Evolutionary conservation across 2,888 invertebrate genomes (phyloP).

Genomic region (Holacanthella duospinosa): DNA sequence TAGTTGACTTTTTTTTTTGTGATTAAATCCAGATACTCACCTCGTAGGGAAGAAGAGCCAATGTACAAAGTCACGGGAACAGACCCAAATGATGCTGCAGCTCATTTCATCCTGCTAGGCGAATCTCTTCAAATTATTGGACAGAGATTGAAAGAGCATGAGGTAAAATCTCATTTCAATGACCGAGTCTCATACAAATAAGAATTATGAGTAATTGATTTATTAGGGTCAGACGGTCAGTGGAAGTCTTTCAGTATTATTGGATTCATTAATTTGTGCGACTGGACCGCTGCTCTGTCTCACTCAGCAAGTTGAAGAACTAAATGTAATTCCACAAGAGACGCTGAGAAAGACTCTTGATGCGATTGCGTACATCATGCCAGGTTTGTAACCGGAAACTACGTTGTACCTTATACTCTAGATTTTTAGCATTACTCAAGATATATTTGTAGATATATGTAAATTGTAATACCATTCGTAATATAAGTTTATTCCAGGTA

Average conservation of each 20-base stretch:
- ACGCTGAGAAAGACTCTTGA: conserved; percentile 62
- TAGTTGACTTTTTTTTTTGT: neutral
- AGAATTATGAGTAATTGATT: neutral
- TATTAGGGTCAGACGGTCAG: conserved; percentile 83
- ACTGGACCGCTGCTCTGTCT: conserved; percentile 78
- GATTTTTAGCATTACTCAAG: no score
- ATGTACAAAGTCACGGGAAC: conserved; percentile 58
- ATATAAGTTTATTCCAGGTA: no score
- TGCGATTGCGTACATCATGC: conserved; percentile 92
- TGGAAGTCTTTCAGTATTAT: conserved; percentile 79
- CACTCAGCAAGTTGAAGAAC: conserved; percentile 68
- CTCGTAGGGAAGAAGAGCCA: conserved; percentile 18
- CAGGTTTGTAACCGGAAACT: conserved; percentile 50
- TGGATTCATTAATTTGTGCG: conserved; percentile 86
- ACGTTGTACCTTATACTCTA: neutral
- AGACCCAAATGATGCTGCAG: conserved; percentile 78
- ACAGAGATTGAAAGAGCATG: conserved; percentile 81
- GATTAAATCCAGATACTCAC: conserved; percentile 15
- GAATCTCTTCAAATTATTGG: conserved; percentile 90
- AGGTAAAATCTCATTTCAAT: conserved; percentile 48
- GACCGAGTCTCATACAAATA: no score
- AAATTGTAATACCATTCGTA: no score
- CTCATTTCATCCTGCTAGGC: conserved; percentile 79
- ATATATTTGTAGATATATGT: no score
- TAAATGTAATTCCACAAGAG: conserved; percentile 53